Base-by-base conservation (phyloP, 2,113 vertebrate genomes). In the Aramus guarauna region DNA sequence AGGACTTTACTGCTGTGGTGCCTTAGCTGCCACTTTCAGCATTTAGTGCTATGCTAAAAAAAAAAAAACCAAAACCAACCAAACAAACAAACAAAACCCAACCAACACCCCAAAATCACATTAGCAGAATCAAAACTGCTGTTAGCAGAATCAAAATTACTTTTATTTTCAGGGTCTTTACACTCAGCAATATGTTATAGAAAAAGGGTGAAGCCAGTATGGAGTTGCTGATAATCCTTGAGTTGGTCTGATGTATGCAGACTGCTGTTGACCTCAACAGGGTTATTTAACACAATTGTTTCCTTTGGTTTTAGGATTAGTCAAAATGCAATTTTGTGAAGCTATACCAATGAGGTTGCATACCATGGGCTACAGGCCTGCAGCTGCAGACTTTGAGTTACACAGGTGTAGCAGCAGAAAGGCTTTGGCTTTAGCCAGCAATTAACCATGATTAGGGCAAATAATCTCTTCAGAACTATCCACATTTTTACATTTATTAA, bases 281-380 rank as follows among this genome's bases (percentile, higher is more conserved):
- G 77, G 60, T 97, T 87, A 94, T 87, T 95, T 87, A 91, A 85
- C 43, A 66, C 83, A 60, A 85, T 88, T 92, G 75, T 94, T 96
- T 96, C 81, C 92, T 97, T 89, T 90, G 69, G 82, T 71, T 91
- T 90, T 92, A 69, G 84, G 75, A 90, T 89, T 84, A 79, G 64
- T 78, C 67, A 75, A 76, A 60, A 94, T 59, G 73, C 48, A 52
- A 3, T 86, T 94, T 67, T 79, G 79, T 91, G 90, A 89, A 50
- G 81, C 66, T 85, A 16, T 52, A 41, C 48, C 21, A 47, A 15
- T 14, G 29, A 59, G 45, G 32, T 45, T 94, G 85, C 73, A 43
- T 80, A 34, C 59, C 20, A 15, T 30, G 53, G 64, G 48, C 53
- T 92, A 16, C 24, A 91, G 73, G 76, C 12, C 37, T 85, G 52